These are phyloP conservation scores for Lepidochrysops patricia DNA, from an alignment of 2,888 invertebrate species.

Conservation along the genomic window DNA sequence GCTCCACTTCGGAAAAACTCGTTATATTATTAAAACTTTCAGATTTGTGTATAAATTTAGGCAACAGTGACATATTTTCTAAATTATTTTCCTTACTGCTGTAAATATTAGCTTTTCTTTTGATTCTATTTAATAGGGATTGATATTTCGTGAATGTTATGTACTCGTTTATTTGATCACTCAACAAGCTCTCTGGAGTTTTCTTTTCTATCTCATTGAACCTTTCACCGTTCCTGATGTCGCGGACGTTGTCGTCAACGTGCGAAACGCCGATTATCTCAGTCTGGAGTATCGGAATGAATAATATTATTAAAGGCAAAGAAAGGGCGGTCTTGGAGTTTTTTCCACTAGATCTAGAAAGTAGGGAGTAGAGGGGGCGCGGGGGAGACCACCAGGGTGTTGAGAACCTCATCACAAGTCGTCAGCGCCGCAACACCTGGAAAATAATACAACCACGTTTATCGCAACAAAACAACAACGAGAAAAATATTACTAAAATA, in stretches of 20 bases:
- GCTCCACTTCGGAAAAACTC: not conserved
- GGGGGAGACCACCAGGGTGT: slow-evolving; percentile 38
- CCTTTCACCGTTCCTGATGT: not conserved
- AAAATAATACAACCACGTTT: slow-evolving; percentile 21
- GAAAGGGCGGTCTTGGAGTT: slow-evolving; percentile 37
- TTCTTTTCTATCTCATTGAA: not conserved
- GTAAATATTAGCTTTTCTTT: slow-evolving; percentile 41
- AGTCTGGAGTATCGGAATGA: slow-evolving; percentile 38
- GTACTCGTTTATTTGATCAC: not conserved
- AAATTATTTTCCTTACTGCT: slow-evolving; percentile 22
- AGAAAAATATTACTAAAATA: not conserved
- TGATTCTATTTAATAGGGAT: slow-evolving; percentile 45
- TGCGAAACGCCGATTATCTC: slow-evolving; percentile 38
- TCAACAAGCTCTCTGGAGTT: not conserved
- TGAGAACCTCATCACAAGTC: slow-evolving; percentile 59
- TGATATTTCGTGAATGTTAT: slow-evolving; percentile 33
- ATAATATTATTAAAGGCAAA: slow-evolving; percentile 34
- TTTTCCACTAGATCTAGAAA: slow-evolving; percentile 47
- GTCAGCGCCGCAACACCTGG: slow-evolving; percentile 30
- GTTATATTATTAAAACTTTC: not conserved
- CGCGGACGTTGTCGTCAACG: not conserved
- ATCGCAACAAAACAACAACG: not conserved
- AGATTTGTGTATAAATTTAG: slow-evolving; percentile 7
- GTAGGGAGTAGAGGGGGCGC: slow-evolving; percentile 47
- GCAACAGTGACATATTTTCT: slow-evolving; percentile 14